Base-by-base conservation (phyloP, 2,113 vertebrate species). In the Zosterops lateralis region DNA sequence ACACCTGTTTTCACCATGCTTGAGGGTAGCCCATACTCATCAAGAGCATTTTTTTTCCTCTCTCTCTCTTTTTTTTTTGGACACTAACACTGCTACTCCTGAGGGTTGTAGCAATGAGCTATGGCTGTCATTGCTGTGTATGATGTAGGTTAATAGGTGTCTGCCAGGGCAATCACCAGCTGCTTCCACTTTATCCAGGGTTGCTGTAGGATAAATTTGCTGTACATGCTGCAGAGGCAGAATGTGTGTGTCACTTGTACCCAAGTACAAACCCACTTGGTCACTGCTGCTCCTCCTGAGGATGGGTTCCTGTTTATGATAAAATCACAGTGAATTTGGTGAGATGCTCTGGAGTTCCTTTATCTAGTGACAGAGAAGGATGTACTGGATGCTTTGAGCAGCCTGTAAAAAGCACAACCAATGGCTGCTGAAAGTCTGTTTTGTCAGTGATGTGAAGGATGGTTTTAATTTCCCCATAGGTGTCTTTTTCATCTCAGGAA, bases 391-490 rank as follows among this genome's bases (percentile, higher is more conserved):
- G 31, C 45, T 88, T 82, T 38, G 68, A 83, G 67, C 44, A 81
- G 90, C 42, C 75, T 64, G 48, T 86, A 66, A 58, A 70, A 80
- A n/a, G 28, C 56, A 66, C 75, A 77, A 1, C 66, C 66, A 29
- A 10, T 32, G 74, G 57, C 50, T 83, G 80, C 80, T 85, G 76
- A 24, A 80, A 47, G 57, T 86, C 21, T 50, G 18, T 36, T 90
- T 87, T 84, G 90, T 75, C 86, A 71, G 90, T 80, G 90, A 71
- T 75, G 66, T 95, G 95, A 96, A 86, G 67, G 82, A 95, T 95
- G 96, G 81, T 88, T 96, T 96, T 94, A 90, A 95, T 96, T 96
- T 94, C 87, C 68, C 34, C 51, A 60, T n/a, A 64, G 68, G 86
- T 94, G 92, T 84, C 68, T 86, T 94, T 96, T 90, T 77, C 85